These are phyloP conservation scores for Lepidostoma basale DNA, from an alignment of 1,140 invertebrate species.

Conservation along the genomic window DNA sequence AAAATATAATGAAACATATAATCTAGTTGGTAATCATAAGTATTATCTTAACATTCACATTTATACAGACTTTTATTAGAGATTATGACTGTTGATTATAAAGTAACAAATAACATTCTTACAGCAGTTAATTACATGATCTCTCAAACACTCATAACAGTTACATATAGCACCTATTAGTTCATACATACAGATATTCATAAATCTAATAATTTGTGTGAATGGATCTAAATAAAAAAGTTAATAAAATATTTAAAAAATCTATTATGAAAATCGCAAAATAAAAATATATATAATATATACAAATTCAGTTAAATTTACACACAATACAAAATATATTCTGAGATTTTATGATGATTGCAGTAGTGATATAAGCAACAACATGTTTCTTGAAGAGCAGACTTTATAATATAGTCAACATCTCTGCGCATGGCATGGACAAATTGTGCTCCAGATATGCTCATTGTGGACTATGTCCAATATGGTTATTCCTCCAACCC, in stretches of 20 bases:
- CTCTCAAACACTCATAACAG: too few species aligned
- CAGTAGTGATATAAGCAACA: too few species aligned
- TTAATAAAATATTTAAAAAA: not conserved
- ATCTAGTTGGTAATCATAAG: not conserved
- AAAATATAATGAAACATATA: not conserved
- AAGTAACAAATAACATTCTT: not conserved
- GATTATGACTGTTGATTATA: conserved; percentile 24
- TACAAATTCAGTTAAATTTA: not conserved
- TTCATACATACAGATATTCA: not conserved
- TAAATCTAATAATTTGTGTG: not conserved
- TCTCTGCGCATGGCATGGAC: too few species aligned
- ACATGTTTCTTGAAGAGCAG: too few species aligned
- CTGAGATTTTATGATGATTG: not conserved
- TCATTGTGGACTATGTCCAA: too few species aligned
- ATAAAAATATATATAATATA: not conserved
- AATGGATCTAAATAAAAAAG: not conserved
- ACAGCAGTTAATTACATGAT: not conserved
- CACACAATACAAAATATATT: not conserved
- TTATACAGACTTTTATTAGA: conserved; percentile 19
- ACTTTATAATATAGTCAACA: too few species aligned
- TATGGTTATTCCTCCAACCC: too few species aligned
- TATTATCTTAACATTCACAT: conserved; percentile 14
- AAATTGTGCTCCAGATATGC: too few species aligned
- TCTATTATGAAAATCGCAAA: not conserved
- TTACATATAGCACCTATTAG: conserved; percentile 2